Conservation (phyloP, 2,797 vertebrate genomes). For the Pantherophis vulpinus region DNA sequence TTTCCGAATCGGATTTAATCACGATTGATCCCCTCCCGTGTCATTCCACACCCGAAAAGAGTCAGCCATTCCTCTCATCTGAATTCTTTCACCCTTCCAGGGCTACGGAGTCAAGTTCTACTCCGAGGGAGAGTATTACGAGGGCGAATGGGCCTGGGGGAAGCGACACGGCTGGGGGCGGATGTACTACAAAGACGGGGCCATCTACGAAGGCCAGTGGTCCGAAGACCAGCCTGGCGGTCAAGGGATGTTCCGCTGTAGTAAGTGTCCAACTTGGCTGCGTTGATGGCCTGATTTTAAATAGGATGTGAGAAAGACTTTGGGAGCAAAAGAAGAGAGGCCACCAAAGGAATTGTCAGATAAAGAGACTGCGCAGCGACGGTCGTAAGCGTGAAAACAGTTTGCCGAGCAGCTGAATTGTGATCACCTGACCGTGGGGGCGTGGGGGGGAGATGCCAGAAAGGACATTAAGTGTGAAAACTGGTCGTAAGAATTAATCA, state of each 20-base stretch:
- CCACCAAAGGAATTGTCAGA: not conserved
- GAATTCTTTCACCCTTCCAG: constrained; percentile 62
- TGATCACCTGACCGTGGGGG: too few relatives aligned
- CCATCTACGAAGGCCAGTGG: constrained; percentile 91
- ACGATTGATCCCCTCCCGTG: not conserved
- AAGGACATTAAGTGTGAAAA: too few relatives aligned
- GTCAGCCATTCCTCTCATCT: not conserved
- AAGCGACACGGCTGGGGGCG: constrained; percentile 83
- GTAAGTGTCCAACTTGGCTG: constrained; percentile 63
- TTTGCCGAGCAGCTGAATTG: too few relatives aligned
- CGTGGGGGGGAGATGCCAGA: too few relatives aligned
- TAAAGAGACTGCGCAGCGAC: not conserved
- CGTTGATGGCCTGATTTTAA: accelerated
- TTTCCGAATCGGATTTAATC: not conserved
- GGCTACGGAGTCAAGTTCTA: constrained; percentile 81
- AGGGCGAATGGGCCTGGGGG: constrained; percentile 84
- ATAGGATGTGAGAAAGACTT: too few relatives aligned
- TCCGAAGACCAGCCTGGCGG: constrained; percentile 73
- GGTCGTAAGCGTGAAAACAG: too few relatives aligned
- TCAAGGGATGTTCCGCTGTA: constrained; percentile 75
- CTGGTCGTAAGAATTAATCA: too few relatives aligned
- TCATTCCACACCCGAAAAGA: not conserved
- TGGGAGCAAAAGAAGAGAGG: not conserved
- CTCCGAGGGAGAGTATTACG: constrained; percentile 72
- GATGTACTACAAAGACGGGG: constrained; percentile 79